phyloP scores from a whole-genome alignment of 1,140 invertebrate species.

The Aphelinus atriplicis region DNA sequence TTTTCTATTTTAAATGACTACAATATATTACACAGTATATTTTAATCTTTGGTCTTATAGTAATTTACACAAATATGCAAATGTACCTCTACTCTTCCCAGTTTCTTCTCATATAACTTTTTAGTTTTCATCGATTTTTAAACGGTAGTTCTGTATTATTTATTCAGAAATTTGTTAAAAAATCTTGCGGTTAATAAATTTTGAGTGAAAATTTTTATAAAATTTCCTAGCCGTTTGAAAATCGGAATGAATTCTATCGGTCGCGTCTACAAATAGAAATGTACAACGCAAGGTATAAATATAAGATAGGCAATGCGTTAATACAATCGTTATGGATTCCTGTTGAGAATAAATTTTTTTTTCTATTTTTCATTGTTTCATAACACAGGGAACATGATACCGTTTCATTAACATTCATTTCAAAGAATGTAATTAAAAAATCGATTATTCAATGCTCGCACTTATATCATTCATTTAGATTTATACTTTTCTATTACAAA shows the following conservation, averaged over 20 bases:
- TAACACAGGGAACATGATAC: conserved; percentile 42
- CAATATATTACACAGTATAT: conserved; percentile 43
- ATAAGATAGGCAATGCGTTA: conserved; percentile 19
- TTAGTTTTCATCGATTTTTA: conserved; percentile 32
- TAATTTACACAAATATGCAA: conserved; percentile 43
- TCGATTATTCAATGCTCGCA: conserved; percentile 26
- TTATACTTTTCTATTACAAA: conserved; percentile 25
- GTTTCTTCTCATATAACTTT: conserved; percentile 24
- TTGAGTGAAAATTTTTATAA: conserved; percentile 3
- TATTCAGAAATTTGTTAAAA: background rate
- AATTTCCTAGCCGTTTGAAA: conserved; percentile 30
- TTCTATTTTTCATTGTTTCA: conserved; percentile 10
- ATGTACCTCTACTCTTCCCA: conserved; percentile 31
- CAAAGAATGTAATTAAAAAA: conserved; percentile 32
- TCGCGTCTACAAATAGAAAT: conserved; percentile 34
- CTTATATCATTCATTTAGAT: conserved; percentile 31
- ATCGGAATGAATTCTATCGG: conserved; percentile 31
- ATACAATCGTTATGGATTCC: conserved; percentile 31
- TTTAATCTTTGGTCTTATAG: conserved; percentile 43
- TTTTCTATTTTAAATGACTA: conserved; percentile 39
- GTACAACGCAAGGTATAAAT: conserved; percentile 28
- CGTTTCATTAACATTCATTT: conserved; percentile 38
- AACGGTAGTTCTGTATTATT: conserved; percentile 19
- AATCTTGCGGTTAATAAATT: conserved; percentile 1
- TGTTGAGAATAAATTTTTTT: conserved; percentile 27